phyloP scores from a whole-genome alignment of 2,113 vertebrate species.

The Seriola quinqueradiata region DNA sequence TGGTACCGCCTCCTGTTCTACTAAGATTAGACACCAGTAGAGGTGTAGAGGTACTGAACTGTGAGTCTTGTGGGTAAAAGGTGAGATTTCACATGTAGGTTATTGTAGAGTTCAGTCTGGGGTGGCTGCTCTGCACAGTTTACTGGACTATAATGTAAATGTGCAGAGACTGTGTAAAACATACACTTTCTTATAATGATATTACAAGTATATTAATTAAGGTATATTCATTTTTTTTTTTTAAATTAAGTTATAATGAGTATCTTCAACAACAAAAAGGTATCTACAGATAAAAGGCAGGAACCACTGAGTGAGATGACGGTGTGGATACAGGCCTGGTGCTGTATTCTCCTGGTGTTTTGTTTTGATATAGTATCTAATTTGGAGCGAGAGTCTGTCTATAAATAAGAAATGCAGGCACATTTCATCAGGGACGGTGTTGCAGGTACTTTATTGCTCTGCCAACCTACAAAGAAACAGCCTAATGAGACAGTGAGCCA shows the following conservation, averaged over 20 bases:
- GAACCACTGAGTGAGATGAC: background rate
- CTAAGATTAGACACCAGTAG: background rate
- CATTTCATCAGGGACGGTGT: conserved; percentile 21
- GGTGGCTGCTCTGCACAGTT: background rate
- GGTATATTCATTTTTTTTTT: too few species aligned
- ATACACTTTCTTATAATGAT: background rate
- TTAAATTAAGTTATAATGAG: too few species aligned
- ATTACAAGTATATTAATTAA: too few species aligned
- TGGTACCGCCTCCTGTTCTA: background rate
- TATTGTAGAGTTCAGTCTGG: background rate
- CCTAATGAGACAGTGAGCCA: conserved; percentile 1
- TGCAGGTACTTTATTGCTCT: conserved; percentile 8
- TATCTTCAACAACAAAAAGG: background rate
- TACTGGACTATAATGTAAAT: background rate
- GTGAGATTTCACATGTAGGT: background rate
- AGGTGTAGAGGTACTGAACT: background rate
- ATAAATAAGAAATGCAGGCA: conserved; percentile 8
- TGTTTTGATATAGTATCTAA: conserved; percentile 8
- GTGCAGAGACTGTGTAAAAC: background rate
- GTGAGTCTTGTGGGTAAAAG: background rate
- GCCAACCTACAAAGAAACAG: conserved; percentile 3
- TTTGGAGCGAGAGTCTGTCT: conserved; percentile 3
- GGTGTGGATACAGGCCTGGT: background rate
- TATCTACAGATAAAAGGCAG: background rate
- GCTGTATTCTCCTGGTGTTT: background rate